These are phyloP conservation scores for Polylopha cassiicola DNA, from an alignment of 2,888 invertebrate species.

Conservation along the genomic window DNA sequence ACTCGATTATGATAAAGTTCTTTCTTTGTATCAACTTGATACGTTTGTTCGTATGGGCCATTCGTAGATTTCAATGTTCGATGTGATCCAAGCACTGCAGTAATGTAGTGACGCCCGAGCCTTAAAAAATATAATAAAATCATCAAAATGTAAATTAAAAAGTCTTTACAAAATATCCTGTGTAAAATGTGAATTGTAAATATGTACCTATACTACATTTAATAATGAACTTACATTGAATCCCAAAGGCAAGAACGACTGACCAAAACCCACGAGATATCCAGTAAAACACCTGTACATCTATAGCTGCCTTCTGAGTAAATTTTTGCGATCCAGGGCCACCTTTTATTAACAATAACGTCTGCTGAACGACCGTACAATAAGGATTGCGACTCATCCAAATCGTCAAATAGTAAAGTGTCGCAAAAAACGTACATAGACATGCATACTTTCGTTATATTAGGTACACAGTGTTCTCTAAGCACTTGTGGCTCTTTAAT, in stretches of 20 bases:
- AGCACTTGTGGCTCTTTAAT: slow-evolving; percentile 58
- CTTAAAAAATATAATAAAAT: slow-evolving; percentile 52
- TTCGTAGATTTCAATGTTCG: slow-evolving; percentile 74
- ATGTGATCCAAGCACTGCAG: slow-evolving; percentile 82
- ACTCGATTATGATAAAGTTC: slow-evolving; percentile 77
- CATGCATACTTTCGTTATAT: slow-evolving; percentile 69
- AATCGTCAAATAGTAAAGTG: slow-evolving; percentile 56
- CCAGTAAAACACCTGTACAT: slow-evolving; percentile 83
- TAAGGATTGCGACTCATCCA: slow-evolving; percentile 42
- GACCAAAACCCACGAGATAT: slow-evolving; percentile 81
- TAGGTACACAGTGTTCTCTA: slow-evolving; percentile 64
- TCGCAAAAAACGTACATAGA: slow-evolving; percentile 76
- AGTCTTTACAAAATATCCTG: neutral
- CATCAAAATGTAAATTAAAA: slow-evolving; percentile 9
- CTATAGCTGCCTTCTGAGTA: slow-evolving; percentile 82
- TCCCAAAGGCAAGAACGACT: slow-evolving; percentile 74
- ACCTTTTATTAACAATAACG: slow-evolving; percentile 38
- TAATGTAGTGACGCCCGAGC: slow-evolving; percentile 74
- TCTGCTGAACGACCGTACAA: slow-evolving; percentile 36
- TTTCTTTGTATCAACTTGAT: slow-evolving; percentile 77
- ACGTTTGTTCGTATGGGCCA: slow-evolving; percentile 84
- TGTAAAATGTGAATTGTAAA: neutral
- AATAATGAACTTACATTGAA: slow-evolving; percentile 43
- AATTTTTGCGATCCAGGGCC: slow-evolving; percentile 87
- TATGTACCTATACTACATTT: neutral